Percentiles rank a stretch among this genome's conserved stretches.
phyloP scores from a whole-genome alignment of 2,797 vertebrate species.

The Erpetoichthys calabaricus region DNA sequence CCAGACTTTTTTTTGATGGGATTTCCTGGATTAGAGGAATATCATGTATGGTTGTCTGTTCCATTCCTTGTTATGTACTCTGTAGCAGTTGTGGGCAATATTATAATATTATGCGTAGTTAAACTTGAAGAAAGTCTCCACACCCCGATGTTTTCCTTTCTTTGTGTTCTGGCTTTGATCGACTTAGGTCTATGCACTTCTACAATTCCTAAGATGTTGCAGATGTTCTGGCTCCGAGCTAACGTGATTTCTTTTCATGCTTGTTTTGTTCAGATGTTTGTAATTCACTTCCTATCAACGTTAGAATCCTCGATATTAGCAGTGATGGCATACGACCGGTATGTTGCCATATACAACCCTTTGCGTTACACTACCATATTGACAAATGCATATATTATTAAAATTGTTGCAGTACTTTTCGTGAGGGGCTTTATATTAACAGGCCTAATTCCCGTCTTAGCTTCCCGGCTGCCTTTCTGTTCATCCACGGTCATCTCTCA shows the following conservation, averaged over 20 bases:
- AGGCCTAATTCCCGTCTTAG: not conserved
- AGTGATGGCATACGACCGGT: conserved; percentile 27
- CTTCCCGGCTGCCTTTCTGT: conserved; percentile 1
- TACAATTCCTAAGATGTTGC: conserved; percentile 21
- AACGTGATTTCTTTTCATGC: conserved; percentile 12
- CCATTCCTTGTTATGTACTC: conserved; percentile 22
- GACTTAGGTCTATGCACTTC: conserved; percentile 24
- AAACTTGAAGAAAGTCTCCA: conserved; percentile 13
- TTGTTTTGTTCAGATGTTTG: conserved; percentile 30
- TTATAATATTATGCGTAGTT: conserved; percentile 19
- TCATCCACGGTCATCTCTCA: conserved; percentile 13
- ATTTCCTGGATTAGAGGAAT: conserved; percentile 20
- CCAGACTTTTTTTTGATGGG: conserved; percentile 17
- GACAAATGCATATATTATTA: conserved; percentile 7
- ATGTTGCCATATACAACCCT: conserved; percentile 29
- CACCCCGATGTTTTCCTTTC: conserved; percentile 28
- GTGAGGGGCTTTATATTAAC: not conserved
- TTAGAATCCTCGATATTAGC: conserved; percentile 25
- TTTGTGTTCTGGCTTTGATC: conserved; percentile 27
- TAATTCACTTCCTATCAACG: conserved; percentile 29
- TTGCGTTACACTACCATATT: conserved; percentile 20
- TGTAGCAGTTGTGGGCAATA: conserved; percentile 23
- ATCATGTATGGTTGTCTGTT: conserved; percentile 24
- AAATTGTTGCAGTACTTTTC: not conserved
- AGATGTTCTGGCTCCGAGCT: conserved; percentile 23